A percentile compares a stretch with the other conserved stretches of the same genome.
phyloP scores from a whole-genome alignment of 2,797 vertebrate genomes.

The Macropodus opercularis region DNA sequence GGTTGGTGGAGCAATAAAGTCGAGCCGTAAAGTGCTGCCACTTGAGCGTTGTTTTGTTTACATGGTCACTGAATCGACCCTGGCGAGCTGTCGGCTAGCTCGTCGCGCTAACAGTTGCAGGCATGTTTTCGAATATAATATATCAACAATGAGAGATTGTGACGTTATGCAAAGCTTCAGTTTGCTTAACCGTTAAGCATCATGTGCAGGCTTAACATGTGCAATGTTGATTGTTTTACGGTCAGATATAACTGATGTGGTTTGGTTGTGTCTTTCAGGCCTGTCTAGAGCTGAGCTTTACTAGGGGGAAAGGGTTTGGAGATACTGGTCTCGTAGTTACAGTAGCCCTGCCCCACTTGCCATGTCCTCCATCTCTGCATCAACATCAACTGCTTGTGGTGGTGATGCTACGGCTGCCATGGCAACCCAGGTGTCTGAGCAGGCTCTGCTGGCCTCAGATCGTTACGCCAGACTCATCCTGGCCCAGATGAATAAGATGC shows the following conservation, averaged over 20 bases:
- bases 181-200: neutral
- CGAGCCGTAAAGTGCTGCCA: no score
- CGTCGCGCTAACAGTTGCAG: constrained; percentile 41
- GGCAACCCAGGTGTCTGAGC: constrained; percentile 61
- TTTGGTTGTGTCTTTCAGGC: constrained; percentile 37
- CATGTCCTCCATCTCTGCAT: constrained; percentile 66
- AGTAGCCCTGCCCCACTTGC: constrained; percentile 28
- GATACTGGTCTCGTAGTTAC: constrained; percentile 50
- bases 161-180: neutral
- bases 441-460: constrained; percentile 81
- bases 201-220: neutral
- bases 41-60: neutral
- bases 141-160: neutral
- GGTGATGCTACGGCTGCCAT: constrained; percentile 51
- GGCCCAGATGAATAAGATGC: constrained; percentile 93
- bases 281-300: constrained; percentile 16
- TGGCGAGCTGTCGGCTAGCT: constrained; percentile 45
- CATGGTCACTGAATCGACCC: neutral
- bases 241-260: neutral
- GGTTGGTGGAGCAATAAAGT: neutral
- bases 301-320: constrained; percentile 29
- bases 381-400: constrained; percentile 37
- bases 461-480: constrained; percentile 90
- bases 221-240: constrained; percentile 8
- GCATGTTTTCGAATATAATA: constrained; percentile 2